Percentiles rank a stretch among this genome's conserved stretches.
Evolutionary conservation across 2,113 vertebrate genomes (phyloP).

Genomic region (Strix uralensis): DNA sequence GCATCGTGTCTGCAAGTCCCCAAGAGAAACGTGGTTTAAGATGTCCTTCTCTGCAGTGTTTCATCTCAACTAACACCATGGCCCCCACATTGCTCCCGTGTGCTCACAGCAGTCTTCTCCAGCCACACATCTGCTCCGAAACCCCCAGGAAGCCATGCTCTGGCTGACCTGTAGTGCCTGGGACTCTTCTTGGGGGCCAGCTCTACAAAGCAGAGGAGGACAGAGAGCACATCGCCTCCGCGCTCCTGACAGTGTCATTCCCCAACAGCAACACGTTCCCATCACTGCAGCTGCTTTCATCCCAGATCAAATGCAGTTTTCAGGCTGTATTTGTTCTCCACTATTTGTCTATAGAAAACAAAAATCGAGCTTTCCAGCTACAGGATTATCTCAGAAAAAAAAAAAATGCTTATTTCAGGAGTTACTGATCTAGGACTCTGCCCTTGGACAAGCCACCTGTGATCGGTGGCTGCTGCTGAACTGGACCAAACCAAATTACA

Average conservation of each 20-base stretch:
- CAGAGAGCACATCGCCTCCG: neutral
- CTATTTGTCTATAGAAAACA: neutral
- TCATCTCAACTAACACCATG: accelerated
- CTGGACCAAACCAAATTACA: neutral
- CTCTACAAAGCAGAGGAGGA: neutral
- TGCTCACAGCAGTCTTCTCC: neutral
- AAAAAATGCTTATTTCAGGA: neutral
- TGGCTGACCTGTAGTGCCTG: neutral
- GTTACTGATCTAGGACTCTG: neutral
- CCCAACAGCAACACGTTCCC: neutral
- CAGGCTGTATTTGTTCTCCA: neutral
- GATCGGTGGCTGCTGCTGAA: neutral
- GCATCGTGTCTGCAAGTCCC: neutral
- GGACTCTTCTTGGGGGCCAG: neutral
- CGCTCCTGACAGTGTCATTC: neutral
- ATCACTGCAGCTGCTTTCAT: neutral
- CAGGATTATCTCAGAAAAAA: neutral
- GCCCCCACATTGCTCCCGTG: accelerated
- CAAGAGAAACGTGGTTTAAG: neutral
- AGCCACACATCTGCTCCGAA: neutral
- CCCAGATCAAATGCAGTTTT: neutral
- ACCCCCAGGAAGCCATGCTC: neutral
- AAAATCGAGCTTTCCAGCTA: neutral
- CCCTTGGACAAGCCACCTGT: neutral
- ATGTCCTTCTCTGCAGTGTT: neutral